Evolutionary conservation across 2,888 invertebrate species (phyloP), one percentile per base, ranked within the genome.

Genomic region (Caenorhabditis sinica): DNA sequence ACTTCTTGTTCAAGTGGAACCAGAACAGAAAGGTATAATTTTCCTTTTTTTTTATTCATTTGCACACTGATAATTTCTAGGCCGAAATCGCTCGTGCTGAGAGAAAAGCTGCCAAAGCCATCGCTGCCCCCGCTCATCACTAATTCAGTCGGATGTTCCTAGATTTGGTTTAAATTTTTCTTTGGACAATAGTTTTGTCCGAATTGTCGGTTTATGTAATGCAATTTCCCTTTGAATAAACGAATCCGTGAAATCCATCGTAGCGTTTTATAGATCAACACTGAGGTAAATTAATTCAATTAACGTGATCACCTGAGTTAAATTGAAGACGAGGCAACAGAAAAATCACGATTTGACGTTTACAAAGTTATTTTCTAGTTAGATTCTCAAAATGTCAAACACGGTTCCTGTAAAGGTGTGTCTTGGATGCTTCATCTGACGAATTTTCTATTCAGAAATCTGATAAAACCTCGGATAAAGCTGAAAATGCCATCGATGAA

Each of bases 1-100:
- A 88, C 76, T 79, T 90, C 82, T 73, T 87, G 43, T 89, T 90
- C 86, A 89, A 91, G 86, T 88, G 90, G 90, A 90, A 90, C 83
- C 83, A 85, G 69, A 79, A 75, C 76, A 89, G 87, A 86, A 91
- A 90, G 86, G 89, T 88, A 28, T 15, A 5, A 40, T 2, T 40
- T 40, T 11, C 2, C 6, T 40, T 40, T 2, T 23, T 11, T 11
- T 11, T 36, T 33, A n/a, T 11, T 45, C 11, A 25, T 28, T 28
- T 5, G 23, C 40, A 36, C 6, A 45, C 28, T 20, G 2, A 56
- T 49, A 49, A 66, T 45, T 82, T 81, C 23, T 43, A 85, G 85
- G 85, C 85, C 49, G 85, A 85, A 65, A 85, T 85, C 66, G 85
- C 85, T 23, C 82, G 85, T 49, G 82, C 82, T 36, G 85, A 82